Percentiles rank a stretch among this genome's conserved stretches.
These are phyloP conservation scores for Anastatus disparis DNA, from an alignment of 1,140 invertebrate genomes.

Conservation along the genomic window DNA sequence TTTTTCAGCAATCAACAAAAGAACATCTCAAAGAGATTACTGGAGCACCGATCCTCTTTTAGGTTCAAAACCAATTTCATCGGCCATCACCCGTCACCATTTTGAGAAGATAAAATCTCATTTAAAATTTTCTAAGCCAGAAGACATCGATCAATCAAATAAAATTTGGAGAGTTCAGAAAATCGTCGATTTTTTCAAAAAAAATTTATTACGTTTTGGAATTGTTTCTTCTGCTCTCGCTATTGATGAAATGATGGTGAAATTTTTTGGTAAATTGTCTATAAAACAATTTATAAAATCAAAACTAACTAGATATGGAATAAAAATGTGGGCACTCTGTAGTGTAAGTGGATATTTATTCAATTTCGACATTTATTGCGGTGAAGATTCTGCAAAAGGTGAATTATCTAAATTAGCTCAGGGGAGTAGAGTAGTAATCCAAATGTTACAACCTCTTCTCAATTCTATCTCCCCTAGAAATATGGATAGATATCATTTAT, in stretches of 20 bases:
- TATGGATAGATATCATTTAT: conserved; percentile 36
- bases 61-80: conserved; percentile 16
- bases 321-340: conserved; percentile 25
- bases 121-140: conserved; percentile 24
- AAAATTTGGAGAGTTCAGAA: neutral
- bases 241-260: conserved; percentile 31
- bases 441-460: conserved; percentile 1
- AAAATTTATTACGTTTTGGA: conserved; percentile 15
- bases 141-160: neutral
- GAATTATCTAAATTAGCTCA: conserved; percentile 7
- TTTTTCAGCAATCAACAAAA: conserved; percentile 7
- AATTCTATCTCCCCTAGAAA: neutral
- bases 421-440: conserved; percentile 14
- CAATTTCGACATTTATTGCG: conserved; percentile 29
- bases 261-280: conserved; percentile 17
- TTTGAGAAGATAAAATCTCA: conserved; percentile 36
- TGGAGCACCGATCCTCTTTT: conserved; percentile 36
- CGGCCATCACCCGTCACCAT: conserved; percentile 36
- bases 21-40: conserved; percentile 41
- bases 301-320: conserved; percentile 18
- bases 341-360: conserved; percentile 20
- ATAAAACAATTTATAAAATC: conserved; percentile 34
- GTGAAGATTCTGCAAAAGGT: conserved; percentile 21
- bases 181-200: neutral
- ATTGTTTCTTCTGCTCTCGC: conserved; percentile 8